Evolutionary conservation across 2,888 invertebrate genomes (phyloP).

Genomic region (Cancer borealis): DNA sequence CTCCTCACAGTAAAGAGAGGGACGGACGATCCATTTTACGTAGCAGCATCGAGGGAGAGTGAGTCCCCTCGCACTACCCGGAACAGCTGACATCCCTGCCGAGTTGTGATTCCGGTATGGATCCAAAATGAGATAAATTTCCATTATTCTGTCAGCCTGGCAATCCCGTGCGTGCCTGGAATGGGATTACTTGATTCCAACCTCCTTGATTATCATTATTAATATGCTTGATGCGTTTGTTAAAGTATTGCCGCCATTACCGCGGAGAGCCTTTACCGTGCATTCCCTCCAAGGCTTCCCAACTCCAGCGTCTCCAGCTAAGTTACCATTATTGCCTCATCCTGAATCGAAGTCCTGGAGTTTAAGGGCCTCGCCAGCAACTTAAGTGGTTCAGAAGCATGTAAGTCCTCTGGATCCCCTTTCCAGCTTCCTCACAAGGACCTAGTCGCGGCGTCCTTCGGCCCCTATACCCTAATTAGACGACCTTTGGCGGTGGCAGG

Average conservation of each 20-base stretch:
- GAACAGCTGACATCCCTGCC: conserved; percentile 35
- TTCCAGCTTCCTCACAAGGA: neutral
- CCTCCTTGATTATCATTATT: conserved; percentile 64
- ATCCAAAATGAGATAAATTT: conserved; percentile 58
- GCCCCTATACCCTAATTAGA: conserved; percentile 53
- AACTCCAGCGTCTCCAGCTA: conserved; percentile 36
- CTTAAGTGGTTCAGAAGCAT: conserved; percentile 29
- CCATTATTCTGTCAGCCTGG: conserved; percentile 67
- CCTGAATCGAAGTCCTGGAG: conserved; percentile 46
- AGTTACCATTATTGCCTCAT: conserved; percentile 32
- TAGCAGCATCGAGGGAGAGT: conserved; percentile 23
- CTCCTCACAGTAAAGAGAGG: conserved; percentile 26
- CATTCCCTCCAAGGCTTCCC: neutral
- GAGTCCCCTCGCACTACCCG: conserved; percentile 30
- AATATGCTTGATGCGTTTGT: conserved; percentile 48
- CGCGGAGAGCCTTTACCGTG: neutral
- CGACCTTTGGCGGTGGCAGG: conserved; percentile 53
- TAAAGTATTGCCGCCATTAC: conserved; percentile 55
- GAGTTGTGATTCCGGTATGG: conserved; percentile 56
- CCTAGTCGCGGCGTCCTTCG: conserved; percentile 4
- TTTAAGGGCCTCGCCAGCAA: conserved; percentile 47
- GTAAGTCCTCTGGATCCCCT: conserved; percentile 38
- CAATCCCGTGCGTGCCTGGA: conserved; percentile 63
- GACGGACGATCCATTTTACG: conserved; percentile 18
- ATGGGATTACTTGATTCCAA: conserved; percentile 52